phyloP scores from a whole-genome alignment of 2,113 vertebrate genomes.

The Eupsittula cactorum region DNA sequence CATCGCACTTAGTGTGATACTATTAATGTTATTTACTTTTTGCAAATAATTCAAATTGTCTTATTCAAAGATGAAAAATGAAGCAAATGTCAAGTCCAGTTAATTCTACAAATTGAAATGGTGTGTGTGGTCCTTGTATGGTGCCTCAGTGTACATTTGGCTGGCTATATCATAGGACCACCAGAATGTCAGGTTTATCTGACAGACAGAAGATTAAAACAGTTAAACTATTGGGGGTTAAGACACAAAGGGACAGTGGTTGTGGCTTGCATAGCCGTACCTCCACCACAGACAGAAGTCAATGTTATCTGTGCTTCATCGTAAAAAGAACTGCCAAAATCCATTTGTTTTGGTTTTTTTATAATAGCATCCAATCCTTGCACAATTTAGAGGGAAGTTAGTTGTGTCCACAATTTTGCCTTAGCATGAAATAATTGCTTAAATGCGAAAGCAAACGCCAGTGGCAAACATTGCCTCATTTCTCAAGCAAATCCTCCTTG shows the following conservation, averaged over 20 bases:
- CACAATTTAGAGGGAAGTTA: neutral
- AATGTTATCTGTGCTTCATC: neutral
- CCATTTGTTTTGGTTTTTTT: no score
- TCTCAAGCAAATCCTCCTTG: neutral
- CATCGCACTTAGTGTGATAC: neutral
- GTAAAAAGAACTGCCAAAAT: neutral
- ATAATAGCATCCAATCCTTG: neutral
- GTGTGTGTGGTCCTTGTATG: neutral
- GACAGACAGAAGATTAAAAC: neutral
- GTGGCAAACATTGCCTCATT: neutral
- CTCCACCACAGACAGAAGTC: neutral
- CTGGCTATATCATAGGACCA: conserved; percentile 7
- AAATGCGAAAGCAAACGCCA: neutral
- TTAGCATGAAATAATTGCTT: neutral
- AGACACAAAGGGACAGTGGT: neutral
- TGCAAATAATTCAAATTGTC: neutral
- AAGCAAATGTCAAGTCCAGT: neutral
- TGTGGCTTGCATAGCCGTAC: neutral
- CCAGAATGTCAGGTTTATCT: neutral
- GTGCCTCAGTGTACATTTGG: neutral
- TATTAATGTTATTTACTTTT: neutral
- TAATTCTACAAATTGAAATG: conserved; percentile 25
- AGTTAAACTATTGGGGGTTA: neutral
- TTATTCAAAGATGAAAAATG: neutral
- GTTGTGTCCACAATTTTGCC: neutral